Base-by-base conservation (phyloP, 1,140 invertebrate genomes). In the Melitaea cinxia region DNA sequence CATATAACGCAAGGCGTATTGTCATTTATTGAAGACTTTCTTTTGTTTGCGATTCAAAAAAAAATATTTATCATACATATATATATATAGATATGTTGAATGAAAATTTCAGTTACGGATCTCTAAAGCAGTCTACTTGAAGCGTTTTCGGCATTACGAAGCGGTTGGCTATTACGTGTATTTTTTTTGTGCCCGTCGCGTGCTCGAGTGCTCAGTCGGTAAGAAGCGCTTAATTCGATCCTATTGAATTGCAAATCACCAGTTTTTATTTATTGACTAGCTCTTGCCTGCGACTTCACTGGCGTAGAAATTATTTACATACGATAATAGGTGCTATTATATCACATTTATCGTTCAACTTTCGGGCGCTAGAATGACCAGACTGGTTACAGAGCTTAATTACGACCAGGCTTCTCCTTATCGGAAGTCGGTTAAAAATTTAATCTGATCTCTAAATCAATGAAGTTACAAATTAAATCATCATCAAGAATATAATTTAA, bases 161-260 rank as follows among this genome's bases (percentile, higher is more conserved):
- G 56, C 54, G 37, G n/a, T 45, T 42, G 9, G 28, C 57, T 60
- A 45, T 45, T 45, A 45, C 39, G 24, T 23, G n/a, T n/a, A n/a
- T n/a, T n/a, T 39, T 58, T 63, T 63, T 56, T 63, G 24, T 37
- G 5, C 39, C 23, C 58, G 30, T 47, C 52, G 24, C 21, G 19
- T 50, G 37, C 49, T 53, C 50, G 33, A 61, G 58, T 60, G 33
- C 55, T 56, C 54, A 28, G 47, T 23, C 30, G 52, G 60, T 72
- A 72, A 73, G 62, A 73, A 69, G 59, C 70, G 70, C 62, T 69
- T 73, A 65, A 73, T 73, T 73, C 63, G 52, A 55, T 65, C 54
- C 59, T 49, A 69, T 73, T 69, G 70, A 73, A 73, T 73, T 62
- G 70, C 63, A 73, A 73, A 73, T 62, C 56, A 53, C 39, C 42